phyloP scores from a whole-genome alignment of 2,113 vertebrate species.

The Antechinus flavipes region DNA sequence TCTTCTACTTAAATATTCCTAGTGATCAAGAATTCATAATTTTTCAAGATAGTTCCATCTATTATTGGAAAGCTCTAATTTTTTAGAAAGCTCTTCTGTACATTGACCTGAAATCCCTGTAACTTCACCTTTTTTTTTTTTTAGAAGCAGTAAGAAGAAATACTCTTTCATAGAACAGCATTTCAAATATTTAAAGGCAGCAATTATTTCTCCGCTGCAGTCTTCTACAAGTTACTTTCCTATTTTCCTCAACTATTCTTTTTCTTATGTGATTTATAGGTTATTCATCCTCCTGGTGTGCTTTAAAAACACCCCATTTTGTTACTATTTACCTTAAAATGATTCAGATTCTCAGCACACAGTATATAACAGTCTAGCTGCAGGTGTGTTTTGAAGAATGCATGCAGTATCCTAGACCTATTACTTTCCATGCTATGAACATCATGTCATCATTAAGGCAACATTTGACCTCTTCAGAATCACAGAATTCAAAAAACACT shows the following conservation, averaged over 20 bases:
- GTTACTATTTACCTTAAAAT: background rate
- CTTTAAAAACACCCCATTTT: slow-evolving; percentile 14
- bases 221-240: slow-evolving; percentile 9
- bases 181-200: background rate
- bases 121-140: background rate
- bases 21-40: background rate
- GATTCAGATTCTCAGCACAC: background rate
- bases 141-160: background rate
- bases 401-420: background rate
- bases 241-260: slow-evolving; percentile 1
- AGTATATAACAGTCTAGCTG: background rate
- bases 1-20: background rate
- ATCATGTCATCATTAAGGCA: background rate
- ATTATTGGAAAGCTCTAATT: background rate
- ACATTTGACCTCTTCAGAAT: background rate
- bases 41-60: background rate
- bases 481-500: background rate
- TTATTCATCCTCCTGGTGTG: background rate
- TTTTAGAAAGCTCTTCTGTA: background rate
- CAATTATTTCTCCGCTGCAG: background rate
- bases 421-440: background rate
- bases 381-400: background rate
- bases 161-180: background rate
- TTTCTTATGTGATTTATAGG: background rate
- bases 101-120: background rate